Base-by-base conservation (phyloP, 1,140 invertebrate genomes). In the Saxidomus purpurata region DNA sequence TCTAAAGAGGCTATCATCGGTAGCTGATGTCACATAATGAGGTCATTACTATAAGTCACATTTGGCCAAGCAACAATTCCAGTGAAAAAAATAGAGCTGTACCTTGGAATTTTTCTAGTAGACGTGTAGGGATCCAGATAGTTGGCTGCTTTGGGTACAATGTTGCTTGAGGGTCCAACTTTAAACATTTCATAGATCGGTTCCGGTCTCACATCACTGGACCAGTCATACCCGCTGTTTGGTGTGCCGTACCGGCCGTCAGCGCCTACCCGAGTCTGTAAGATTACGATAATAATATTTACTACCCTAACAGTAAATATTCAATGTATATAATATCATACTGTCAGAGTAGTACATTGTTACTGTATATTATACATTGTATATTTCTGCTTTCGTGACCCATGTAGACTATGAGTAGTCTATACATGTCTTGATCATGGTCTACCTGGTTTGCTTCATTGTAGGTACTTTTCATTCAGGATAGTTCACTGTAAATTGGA, bases 121-220 rank as follows among this genome's bases (percentile, higher is more conserved):
- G 76, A 79, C 22, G 47, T 79, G 28, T 79, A 36, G n/a, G 76
- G 49, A 55, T 31, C 22, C 13, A 55, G 76, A 47, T 79, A 79
- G 34, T 52, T 79, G 4, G 76, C 76, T 55, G 76, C 76, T 47
- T 79, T 79, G 0, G 76, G 76, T 22, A 79, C 34, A 79, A 28
- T 79, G n/a, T n/a, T n/a, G 17, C 76, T 52, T 34, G 43, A 11
- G 55, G 76, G 55, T 4, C 63, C 63, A 13, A 84, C 47, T 49
- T 61, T 15, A 36, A 84, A 84, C 82, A 84, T 84, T 25, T 84
- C 80, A 40, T 82, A 82, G 15, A 82, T 47, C 25, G 80, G 80
- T 43, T 55, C 61, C 1, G 34, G 9, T n/a, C 80, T 82, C 15
- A 67, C 15, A 2, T 61, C 67, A 34, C 6, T 25, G 25, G 43